Base-by-base conservation (phyloP, 2,888 invertebrate genomes). In the Hermaeophaga mercurialis region DNA sequence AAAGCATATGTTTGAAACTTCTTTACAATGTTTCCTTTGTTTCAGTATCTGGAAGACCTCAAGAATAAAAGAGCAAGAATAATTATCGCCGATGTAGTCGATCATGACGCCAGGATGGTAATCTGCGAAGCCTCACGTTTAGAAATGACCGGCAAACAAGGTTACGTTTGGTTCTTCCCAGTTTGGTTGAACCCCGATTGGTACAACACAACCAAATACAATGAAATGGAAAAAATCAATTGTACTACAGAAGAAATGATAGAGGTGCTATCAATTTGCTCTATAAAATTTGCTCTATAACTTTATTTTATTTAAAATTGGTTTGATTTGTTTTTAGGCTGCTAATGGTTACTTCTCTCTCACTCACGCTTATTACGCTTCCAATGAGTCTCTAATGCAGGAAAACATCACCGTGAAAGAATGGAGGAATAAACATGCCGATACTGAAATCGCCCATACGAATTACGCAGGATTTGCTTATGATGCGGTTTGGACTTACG, bases 141-240 rank as follows among this genome's bases (percentile, higher is more conserved):
- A 59, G 82, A 86, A 59, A 90, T 91, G 84, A 84, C 85, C 15
- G 85, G 86, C 0, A 73, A 75, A 41, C 77, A 88, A 64, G 91
- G 90, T 31, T 91, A 89, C 75, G 89, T 90, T 1, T 95, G 94
- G 94, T 90, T 95, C 72, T 79, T 95, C 54, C 92, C 94, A 0
- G 81, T 84, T 26, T 88, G 91, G 87, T 79, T 89, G 14, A 80
- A 82, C 5, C 73, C 79, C 1, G 76, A 82, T 60, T 88, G 88
- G 86, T 84, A 82, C 70, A 78, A 85, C 63, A 85, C 85, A 0
- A 82, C 83, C 58, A 74, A 73, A 17, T 80, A 80, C 65, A 81
- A 82, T 59, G 8, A 50, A 1, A 49, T 43, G 22, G 76, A 76
- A 55, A 67, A 65, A 22, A 79, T 85, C 9, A 80, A 81, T 3